Base-by-base conservation (phyloP, 2,797 vertebrate genomes). In the Perdix hodgsoniae region DNA sequence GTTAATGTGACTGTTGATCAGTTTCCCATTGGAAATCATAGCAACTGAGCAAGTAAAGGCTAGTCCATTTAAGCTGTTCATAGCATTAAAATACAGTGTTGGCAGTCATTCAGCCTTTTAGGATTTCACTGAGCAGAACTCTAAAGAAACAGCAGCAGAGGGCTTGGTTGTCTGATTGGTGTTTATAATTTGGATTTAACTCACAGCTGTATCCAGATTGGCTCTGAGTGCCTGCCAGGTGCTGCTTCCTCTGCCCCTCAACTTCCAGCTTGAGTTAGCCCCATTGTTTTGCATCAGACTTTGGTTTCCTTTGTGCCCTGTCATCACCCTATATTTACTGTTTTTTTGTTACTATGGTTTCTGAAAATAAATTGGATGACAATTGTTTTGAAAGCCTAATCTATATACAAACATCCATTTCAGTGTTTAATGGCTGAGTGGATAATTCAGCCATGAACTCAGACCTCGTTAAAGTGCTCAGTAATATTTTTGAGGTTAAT, bases 391-490 rank as follows among this genome's bases (percentile, higher is more conserved):
- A 84, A 93, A 91, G 69, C 35, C 66, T 61, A 63, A 65, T 76
- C 71, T 76, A 59, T 70, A 56, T 57, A 72, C 72, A 88, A 42
- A 88, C 73, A 86, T 69, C 17, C 84, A 61, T 84, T 85, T 85
- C 27, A 24, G 21, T 81, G 50, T 91, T 87, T 79, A 79, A 37
- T 74, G 33, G 37, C 86, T 14, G 65, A 76, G 14, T 69, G 47
- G 74, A 50, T 85, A 78, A 47, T 84, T 89, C 56, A 83, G 60
- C 40, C 40, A 14, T 69, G 50, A 81, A 45, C 76, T 93, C 45
- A n/a, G 70, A 94, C 70, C 70, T 95, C 61, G 64, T 89, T 95
- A 50, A 94, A 83, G 75, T 87, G 77, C 70, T 91, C 75, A 31
- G 42, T 45, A 11, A 60, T 92, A 59, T 10, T 94, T 82, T 57